These are phyloP conservation scores for Andrena marginata DNA, from an alignment of 2,888 invertebrate genomes.

Conservation along the genomic window DNA sequence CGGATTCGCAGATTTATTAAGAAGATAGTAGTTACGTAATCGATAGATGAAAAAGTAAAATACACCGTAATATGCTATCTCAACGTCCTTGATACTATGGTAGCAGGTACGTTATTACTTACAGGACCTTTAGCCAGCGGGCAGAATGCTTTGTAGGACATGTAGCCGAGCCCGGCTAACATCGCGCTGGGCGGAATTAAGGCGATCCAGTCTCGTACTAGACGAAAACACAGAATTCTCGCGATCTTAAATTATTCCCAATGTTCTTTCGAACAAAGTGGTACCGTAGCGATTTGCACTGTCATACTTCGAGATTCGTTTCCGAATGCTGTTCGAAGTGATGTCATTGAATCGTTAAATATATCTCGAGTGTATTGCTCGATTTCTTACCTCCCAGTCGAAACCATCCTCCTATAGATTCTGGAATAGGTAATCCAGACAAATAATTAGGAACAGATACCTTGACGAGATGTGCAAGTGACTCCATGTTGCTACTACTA, in stretches of 20 bases:
- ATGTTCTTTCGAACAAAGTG: constrained; percentile 1
- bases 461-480: constrained; percentile 91
- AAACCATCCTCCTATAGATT: constrained; percentile 94
- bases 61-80: constrained; percentile 13
- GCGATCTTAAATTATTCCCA: neutral
- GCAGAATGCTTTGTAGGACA: constrained; percentile 91
- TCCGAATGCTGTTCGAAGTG: neutral
- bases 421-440: constrained; percentile 93
- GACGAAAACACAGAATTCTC: constrained; percentile 41
- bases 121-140: constrained; percentile 87
- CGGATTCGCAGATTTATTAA: neutral
- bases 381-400: constrained; percentile 89
- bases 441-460: constrained; percentile 94
- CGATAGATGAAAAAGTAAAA: constrained; percentile 20
- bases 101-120: constrained; percentile 69
- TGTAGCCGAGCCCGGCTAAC: constrained; percentile 92
- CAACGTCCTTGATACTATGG: constrained; percentile 52
- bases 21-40: constrained; percentile 40
- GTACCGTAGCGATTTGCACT: constrained; percentile 22
- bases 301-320: constrained; percentile 24
- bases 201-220: constrained; percentile 93
- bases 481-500: constrained; percentile 88
- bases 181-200: constrained; percentile 93
- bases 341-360: constrained; percentile 4
- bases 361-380: constrained; percentile 14